Evolutionary conservation across 2,113 vertebrate species (phyloP).

Genomic region (Sturnus vulgaris): DNA sequence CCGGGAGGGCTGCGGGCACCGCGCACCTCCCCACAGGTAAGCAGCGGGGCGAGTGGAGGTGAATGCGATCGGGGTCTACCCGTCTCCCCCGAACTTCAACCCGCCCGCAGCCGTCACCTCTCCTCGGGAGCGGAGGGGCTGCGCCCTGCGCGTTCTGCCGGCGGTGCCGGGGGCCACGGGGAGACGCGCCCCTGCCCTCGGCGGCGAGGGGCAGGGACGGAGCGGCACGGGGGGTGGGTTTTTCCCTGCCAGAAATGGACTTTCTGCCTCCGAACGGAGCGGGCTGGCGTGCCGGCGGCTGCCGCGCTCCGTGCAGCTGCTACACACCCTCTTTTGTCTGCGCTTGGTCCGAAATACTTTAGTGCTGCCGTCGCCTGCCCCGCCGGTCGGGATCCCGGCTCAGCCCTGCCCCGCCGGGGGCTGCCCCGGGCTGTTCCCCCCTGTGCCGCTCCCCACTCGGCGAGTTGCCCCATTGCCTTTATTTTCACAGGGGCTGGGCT

Average conservation of each 20-base stretch:
- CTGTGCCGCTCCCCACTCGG: neutral
- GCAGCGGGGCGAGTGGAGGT: neutral
- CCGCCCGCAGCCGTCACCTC: neutral
- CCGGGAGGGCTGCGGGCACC: neutral
- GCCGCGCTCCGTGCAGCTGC: slow-evolving; percentile 6
- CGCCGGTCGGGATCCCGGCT: neutral
- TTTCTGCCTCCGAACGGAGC: neutral
- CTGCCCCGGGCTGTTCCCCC: neutral
- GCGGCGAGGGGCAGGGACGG: neutral
- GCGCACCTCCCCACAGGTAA: neutral
- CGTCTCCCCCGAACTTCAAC: neutral
- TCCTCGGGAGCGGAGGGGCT: neutral
- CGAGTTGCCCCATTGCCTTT: neutral
- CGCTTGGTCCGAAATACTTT: neutral
- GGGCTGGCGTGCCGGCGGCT: neutral
- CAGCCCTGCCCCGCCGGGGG: neutral
- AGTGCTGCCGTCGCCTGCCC: neutral
- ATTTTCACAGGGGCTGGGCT: neutral
- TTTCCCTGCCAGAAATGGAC: neutral
- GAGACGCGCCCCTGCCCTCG: neutral
- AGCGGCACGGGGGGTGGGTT: neutral
- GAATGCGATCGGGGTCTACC: neutral
- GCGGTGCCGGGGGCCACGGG: no score
- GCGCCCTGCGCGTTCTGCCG: neutral
- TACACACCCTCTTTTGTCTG: slow-evolving; percentile 63